A percentile compares a stretch with the other conserved stretches of the same genome.
phyloP scores from a whole-genome alignment of 2,113 vertebrate genomes.

The Notechis scutatus region DNA sequence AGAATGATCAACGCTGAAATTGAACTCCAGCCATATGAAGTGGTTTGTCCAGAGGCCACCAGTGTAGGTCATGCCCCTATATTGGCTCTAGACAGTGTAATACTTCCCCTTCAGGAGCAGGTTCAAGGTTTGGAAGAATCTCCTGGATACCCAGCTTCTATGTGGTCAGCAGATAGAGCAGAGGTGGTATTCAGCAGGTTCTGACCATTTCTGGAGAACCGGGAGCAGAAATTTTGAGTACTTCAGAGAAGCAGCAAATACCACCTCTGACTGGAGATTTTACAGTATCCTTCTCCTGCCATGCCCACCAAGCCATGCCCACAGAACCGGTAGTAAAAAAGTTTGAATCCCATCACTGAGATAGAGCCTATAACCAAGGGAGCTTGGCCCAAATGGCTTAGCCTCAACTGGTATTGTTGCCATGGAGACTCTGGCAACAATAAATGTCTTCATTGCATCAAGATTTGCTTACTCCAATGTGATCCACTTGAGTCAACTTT shows the following conservation, averaged over 20 bases:
- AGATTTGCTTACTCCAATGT: background rate
- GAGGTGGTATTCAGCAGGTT: background rate
- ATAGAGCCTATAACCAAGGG: background rate
- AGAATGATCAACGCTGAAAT: background rate
- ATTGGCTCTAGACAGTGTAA: background rate
- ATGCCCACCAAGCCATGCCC: too few relatives aligned
- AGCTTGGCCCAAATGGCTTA: background rate
- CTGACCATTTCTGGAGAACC: too few relatives aligned
- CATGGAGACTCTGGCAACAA: background rate
- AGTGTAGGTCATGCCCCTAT: background rate
- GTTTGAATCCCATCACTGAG: too few relatives aligned
- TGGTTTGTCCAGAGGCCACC: background rate
- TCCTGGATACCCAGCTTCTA: background rate
- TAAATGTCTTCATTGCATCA: background rate
- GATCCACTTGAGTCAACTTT: background rate
- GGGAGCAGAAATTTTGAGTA: too few relatives aligned
- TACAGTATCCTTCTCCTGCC: too few relatives aligned
- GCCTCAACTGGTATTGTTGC: background rate
- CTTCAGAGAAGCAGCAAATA: too few relatives aligned
- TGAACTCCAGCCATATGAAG: background rate
- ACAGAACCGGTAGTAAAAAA: too few relatives aligned
- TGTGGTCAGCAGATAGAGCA: background rate
- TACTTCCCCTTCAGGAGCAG: background rate
- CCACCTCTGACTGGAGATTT: too few relatives aligned
- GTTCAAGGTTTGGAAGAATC: background rate